Base-by-base conservation (phyloP, 2,888 invertebrate genomes). In the Dioctria linearis region DNA sequence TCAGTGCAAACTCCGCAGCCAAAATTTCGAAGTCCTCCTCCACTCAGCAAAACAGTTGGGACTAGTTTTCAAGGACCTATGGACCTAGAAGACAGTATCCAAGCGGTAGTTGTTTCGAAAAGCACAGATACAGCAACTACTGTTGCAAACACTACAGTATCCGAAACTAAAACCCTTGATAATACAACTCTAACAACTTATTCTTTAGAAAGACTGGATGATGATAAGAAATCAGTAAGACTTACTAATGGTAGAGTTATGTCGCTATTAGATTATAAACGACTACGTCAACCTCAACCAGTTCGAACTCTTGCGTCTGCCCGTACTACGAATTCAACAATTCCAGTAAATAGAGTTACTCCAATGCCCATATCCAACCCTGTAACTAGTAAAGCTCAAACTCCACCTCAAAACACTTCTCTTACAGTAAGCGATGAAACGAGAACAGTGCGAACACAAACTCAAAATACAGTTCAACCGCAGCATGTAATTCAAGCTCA, bases 21-120 rank as follows among this genome's bases (percentile, higher is more conserved):
- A 40, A 79, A 69, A 46, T 79, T 57, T 67, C 43, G 67, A 4
- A 59, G 11, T 54, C 25, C 54, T 40, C 51, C 66, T 3, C 9
- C 57, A 13, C 5, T 49, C 4, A 67, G 40, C 13, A 67, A 54
- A 59, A 69, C 13, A 43, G 46, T 42, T 0, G 2, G n/a, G 13
- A 25, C 13, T 3, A 75, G 59, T 39, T 69, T 54, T 37, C 57
- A 57, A 46, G 37, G 57, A n/a, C 46, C 11, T 69, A 9, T 46
- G 59, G 88, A 89, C 78, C 83, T 88, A 49, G 89, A 89, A 83
- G 89, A 89, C 3, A 86, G 87, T 76, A 88, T 89, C 49, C 87
- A 87, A 82, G 88, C 88, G 0, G 87, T 86, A 0, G 86, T 88
- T 39, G 86, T 89, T 0, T 86, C 88, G 43, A 87, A 87, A 86